Base-by-base conservation (phyloP, 2,113 vertebrate species). In the Fulica atra region DNA sequence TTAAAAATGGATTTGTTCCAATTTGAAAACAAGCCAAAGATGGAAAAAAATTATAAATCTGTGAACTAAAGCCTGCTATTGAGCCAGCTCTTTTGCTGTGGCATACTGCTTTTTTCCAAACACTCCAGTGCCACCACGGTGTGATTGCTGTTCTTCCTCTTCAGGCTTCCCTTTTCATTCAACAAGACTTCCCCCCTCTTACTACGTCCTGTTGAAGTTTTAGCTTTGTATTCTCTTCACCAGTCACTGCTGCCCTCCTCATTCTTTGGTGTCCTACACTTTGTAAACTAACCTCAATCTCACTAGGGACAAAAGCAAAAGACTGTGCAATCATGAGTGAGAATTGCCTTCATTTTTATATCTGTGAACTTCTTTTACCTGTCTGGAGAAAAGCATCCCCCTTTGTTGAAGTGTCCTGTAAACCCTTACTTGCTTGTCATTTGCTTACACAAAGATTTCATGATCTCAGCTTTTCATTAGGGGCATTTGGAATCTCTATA, bases 1-100 rank as follows among this genome's bases (percentile, higher is more conserved):
- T 85, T 44, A 11, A 86, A 93, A 92, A 88, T 97, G 94, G 96
- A 93, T 92, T 88, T 94, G 40, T 81, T 97, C 95, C 96, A 94
- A 90, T 68, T 96, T 97, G 94, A 96, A 77, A 38, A 21, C 51
- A 73, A 81, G 92, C 95, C 96, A 97, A 95, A 48, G 11, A 92
- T 81, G 68, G 25, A 53, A 77, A 88, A 79, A 64, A 86, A 46
- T 54, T 29, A 57, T 5, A 88, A 94, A 93, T 89, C 63, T 88
- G 80, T 92, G 91, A 97, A 92, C 91, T 81, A 81, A 93, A 94
- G 60, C 56, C 56, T 64, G 38, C 13, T 64, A 91, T 91, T 81
- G 72, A 94, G n/a, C 72, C 83, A 91, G 69, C 72, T 35, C 19
- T 70, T 15, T 20, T 51, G n/a, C 86, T 78, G 10, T 68, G 69